Evolutionary conservation across 2,797 vertebrate genomes (phyloP), one percentile per base, ranked within the genome.

Genomic region (Bufotes viridis): DNA sequence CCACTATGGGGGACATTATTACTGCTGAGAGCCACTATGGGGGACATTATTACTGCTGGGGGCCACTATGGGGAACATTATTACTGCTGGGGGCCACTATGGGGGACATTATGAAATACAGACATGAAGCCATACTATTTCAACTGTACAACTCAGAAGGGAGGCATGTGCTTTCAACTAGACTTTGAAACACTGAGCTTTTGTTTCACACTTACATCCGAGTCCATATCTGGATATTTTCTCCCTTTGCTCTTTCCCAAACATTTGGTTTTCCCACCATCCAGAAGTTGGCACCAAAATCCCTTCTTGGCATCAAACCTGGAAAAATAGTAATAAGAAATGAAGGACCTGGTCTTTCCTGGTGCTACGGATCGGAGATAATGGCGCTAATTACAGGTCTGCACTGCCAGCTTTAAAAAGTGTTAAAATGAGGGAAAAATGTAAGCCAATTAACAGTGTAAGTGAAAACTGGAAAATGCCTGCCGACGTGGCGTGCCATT

Each of bases 231-330:
- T 0, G 98, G 97, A 91, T 99, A 99, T 90, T 96, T 96, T 91
- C 98, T 96, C 82, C 98, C 98, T 94, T 99, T 99, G 94, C 98
- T 99, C 92, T 99, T 99, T 78, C 98, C 98, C 93, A 99, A 94
- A 94, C 98, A 99, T 94, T 99, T 99, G 0, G 96, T 98, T 93
- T 99, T 99, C 29, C 98, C 98, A 92, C 98, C 98, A 84, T 99
- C 98, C 26, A 98, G 94, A 92, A 99, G 96, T 92, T 99, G 98
- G 94, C 98, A 99, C 98, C 98, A 99, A 94, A 99, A 99, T 87
- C 98, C 98, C 93, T 99, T 99, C 94, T 99, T 99, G 65, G 97
- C 97, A 93, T 99, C 98, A 84, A 99, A 99, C 93, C 98, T 99
- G 94, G 1, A n/a, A 81, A 60, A 88, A 74, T 15, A 42, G 17